Base-by-base conservation (phyloP, 1,140 invertebrate species). In the Andricus grossulariae region DNA sequence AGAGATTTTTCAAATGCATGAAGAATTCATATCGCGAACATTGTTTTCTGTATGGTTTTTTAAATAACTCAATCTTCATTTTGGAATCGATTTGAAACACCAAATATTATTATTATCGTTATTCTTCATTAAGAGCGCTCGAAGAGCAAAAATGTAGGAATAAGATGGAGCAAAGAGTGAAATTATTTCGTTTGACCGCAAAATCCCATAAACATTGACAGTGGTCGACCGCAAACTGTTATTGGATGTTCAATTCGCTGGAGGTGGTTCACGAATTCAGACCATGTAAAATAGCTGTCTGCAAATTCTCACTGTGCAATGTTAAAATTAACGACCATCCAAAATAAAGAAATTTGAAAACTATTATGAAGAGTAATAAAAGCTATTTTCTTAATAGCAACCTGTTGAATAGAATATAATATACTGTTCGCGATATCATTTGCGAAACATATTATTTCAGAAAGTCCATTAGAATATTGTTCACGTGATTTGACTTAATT, bases 191-290 rank as follows among this genome's bases (percentile, higher is more conserved):
- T 80, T 77, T 76, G 80, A 88, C 88, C 89, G 82, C 87, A 86
- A 79, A 87, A 86, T 84, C 84, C 83, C 86, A 87, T 90, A 90
- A 90, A 89, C 87, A 90, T 88, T 88, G 88, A 88, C 88, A 88
- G 84, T 85, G 85, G 75, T 77, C 78, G 76, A 90, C 88, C 88
- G 76, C 86, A 87, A 80, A 79, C 81, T 80, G 85, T 89, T 88
- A 89, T 90, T 88, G 89, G 83, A 84, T 86, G 83, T 83, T 84
- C 86, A 88, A 84, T 88, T 88, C 77, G 81, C 78, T 74, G 83
- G 82, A 70, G 32, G 25, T 75, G 80, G 80, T 85, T 83, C 76
- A 73, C 25, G 25, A 51, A 25, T 75, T 70, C 74, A 11, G 16
- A 39, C 19, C 57, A 25, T 55, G 11, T 19, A 39, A 45, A 45